Conservation (phyloP, 2,888 invertebrate genomes). For the Pyrrhosoma nymphula region DNA sequence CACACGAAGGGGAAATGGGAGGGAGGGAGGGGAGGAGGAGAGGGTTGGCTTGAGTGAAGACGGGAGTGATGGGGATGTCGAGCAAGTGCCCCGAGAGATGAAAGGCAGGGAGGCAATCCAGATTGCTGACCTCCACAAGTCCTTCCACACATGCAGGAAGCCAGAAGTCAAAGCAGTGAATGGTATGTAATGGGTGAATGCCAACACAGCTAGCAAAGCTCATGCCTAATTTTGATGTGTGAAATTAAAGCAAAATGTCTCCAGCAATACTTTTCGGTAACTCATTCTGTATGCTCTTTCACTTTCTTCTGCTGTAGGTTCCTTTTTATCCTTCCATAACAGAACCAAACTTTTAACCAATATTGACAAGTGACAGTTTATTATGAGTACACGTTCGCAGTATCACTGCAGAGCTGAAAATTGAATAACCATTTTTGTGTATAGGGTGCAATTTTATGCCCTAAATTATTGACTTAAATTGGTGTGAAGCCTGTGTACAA, state of each 20-base stretch:
- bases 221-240: neutral
- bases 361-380: too few species aligned
- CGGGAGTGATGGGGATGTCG: conserved; percentile 82
- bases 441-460: too few species aligned
- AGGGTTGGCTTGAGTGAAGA: conserved; percentile 13
- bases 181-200: conserved; percentile 74
- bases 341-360: too few species aligned
- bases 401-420: too few species aligned
- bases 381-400: too few species aligned
- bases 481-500: too few species aligned
- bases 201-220: neutral
- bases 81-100: conserved; percentile 86
- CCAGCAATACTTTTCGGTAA: neutral
- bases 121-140: conserved; percentile 87
- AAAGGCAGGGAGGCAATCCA: conserved; percentile 87
- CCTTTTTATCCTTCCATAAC: too few species aligned
- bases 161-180: conserved; percentile 87
- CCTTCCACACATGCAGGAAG: conserved; percentile 85
- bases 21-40: neutral
- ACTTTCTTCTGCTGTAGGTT: too few species aligned
- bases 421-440: too few species aligned
- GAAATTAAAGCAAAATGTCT: neutral
- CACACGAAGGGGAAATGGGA: neutral
- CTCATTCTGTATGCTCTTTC: too few species aligned
- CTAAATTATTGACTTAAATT: too few species aligned